phyloP scores from a whole-genome alignment of 2,888 invertebrate genomes.

The Clepsis dumicolana region DNA sequence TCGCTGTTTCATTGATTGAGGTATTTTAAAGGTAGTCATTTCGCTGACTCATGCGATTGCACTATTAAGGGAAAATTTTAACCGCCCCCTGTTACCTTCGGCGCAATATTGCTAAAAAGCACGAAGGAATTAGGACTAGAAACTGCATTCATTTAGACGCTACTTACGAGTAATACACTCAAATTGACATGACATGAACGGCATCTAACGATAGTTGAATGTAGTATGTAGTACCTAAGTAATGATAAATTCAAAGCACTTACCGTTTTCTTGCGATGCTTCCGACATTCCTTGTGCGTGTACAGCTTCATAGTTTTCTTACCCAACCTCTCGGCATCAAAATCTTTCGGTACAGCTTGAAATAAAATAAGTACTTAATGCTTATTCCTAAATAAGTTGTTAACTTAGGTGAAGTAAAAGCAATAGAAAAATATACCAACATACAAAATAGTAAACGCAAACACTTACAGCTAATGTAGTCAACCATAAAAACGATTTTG shows the following conservation, averaged over 20 bases:
- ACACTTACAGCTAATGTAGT: slow-evolving; percentile 69
- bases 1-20: not conserved
- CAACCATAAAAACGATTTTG: slow-evolving; percentile 68
- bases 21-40: not conserved
- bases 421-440: too few relatives aligned
- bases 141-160: not conserved
- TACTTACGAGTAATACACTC: too few relatives aligned
- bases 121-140: not conserved
- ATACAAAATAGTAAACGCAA: too few relatives aligned
- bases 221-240: not conserved
- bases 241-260: slow-evolving; percentile 18
- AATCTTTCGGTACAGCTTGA: slow-evolving; percentile 69
- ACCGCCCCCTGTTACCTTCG: not conserved
- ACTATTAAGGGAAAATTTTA: not conserved
- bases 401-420: too few relatives aligned
- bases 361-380: not conserved
- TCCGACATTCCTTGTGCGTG: slow-evolving; percentile 70
- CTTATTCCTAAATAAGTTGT: too few relatives aligned
- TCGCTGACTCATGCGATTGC: not conserved
- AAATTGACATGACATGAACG: too few relatives aligned
- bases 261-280: slow-evolving; percentile 67
- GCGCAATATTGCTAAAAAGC: not conserved
- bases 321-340: slow-evolving; percentile 72
- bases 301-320: slow-evolving; percentile 72
- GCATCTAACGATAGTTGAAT: too few relatives aligned